phyloP scores from a whole-genome alignment of 2,113 vertebrate genomes.

The Indri indri region DNA sequence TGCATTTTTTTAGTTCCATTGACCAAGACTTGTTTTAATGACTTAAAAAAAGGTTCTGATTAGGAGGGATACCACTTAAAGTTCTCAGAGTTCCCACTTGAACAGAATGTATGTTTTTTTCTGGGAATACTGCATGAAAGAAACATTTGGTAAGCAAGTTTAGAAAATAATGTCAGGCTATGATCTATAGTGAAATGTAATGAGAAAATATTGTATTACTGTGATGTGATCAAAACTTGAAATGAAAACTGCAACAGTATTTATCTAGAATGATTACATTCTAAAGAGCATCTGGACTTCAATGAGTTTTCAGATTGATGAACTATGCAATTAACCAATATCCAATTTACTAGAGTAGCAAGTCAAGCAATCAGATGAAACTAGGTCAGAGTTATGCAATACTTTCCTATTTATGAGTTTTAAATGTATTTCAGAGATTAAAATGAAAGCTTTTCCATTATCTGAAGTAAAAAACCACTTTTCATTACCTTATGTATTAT shows the following conservation, averaged over 20 bases:
- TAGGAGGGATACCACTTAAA: not conserved
- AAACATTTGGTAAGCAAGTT: constrained; percentile 21
- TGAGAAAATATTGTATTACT: constrained; percentile 52
- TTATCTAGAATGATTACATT: constrained; percentile 59
- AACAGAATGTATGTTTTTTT: not conserved
- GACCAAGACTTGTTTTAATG: not conserved
- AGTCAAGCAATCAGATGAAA: constrained; percentile 50
- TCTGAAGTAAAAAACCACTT: not conserved
- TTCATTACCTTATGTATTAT: not conserved
- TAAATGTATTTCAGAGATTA: constrained; percentile 45
- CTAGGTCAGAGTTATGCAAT: constrained; percentile 43
- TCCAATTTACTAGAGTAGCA: constrained; percentile 46
- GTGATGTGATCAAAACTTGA: constrained; percentile 56
- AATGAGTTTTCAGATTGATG: constrained; percentile 46
- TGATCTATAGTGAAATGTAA: constrained; percentile 54
- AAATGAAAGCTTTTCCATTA: not conserved
- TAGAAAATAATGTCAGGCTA: constrained; percentile 33
- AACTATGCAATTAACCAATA: constrained; percentile 63
- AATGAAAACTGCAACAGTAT: constrained; percentile 44
- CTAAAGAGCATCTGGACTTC: constrained; percentile 53
- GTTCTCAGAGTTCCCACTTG: not conserved
- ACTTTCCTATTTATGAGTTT: constrained; percentile 38
- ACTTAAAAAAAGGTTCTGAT: not conserved
- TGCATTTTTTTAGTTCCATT: not conserved
- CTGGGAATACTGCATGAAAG: not conserved